Percentiles rank a stretch among this genome's conserved stretches.
Conservation (phyloP, 2,113 vertebrate species). For the Centropus unirufus region DNA sequence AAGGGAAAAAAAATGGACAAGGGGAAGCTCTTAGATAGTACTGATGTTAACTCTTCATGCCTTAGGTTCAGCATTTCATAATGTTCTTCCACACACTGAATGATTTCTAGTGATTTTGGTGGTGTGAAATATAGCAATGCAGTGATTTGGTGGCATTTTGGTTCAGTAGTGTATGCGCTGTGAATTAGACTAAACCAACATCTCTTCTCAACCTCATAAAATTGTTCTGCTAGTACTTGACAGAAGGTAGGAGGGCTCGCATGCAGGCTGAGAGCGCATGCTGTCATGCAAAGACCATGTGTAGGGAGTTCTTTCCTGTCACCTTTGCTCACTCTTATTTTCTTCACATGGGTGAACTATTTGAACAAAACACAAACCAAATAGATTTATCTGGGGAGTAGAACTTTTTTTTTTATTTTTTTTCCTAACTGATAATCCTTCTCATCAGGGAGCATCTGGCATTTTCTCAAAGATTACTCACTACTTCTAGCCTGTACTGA, state of each 20-base stretch:
- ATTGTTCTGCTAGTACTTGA: background rate
- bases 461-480: background rate
- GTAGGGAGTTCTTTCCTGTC: background rate
- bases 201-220: background rate
- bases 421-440: background rate
- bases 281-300: background rate
- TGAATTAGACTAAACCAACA: background rate
- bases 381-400: background rate
- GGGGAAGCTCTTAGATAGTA: background rate
- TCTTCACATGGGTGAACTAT: background rate
- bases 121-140: background rate
- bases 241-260: background rate
- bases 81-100: background rate
- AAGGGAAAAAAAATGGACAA: background rate
- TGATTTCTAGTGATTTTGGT: background rate
- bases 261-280: background rate
- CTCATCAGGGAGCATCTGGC: background rate
- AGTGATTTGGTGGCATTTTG: background rate
- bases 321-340: background rate
- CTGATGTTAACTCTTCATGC: background rate
- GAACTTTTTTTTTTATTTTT: background rate
- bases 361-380: background rate
- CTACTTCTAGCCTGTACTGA: background rate
- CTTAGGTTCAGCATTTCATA: background rate
- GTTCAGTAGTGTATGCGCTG: background rate